Base-by-base conservation (phyloP, 2,797 vertebrate species). In the Cygnus olor region DNA sequence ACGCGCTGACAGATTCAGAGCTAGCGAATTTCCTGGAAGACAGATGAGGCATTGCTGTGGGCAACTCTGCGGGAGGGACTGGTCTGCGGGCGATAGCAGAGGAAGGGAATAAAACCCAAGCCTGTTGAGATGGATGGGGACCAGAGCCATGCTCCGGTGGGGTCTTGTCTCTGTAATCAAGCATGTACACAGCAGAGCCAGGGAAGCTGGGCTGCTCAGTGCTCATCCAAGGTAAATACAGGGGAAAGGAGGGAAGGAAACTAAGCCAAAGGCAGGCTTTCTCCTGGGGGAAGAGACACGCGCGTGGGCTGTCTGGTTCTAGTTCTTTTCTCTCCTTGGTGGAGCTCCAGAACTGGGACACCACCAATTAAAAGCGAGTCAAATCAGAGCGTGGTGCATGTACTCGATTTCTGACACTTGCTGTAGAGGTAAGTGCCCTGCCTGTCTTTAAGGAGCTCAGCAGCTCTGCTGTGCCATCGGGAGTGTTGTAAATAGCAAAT, bases 251-350 rank as follows among this genome's bases (percentile, higher is more conserved):
- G 34, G 36, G 21, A 74, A 87, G 74, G 83, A 89, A 73, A 19
- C 54, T 34, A 49, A 82, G 40, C 38, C 77, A 27, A 77, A 65
- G 45, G 19, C 34, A 44, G 58, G 45, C n/a, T 85, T 89, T 87
- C 36, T 93, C 90, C 93, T 89, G 40, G 25, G 91, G 77, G 82
- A 89, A 89, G 68, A 87, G 65, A 49, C 78, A 58, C 0, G 1
- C 4, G 10, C 40, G 10, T 11, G 6, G 61, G 24, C 57, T 87
- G 83, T 47, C 88, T 96, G 91, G 9, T 86, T 96, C 93, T 66
- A 93, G 81, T 95, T 96, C 80, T 94, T 87, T 42, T 74, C 17
- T 89, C 77, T 94, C 90, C 88, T 88, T 88, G 22, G 11, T 91
- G 78, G 61, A 71, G 40, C 68, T 77, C 79, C 34, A 68, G 80